Evolutionary conservation across 2,113 vertebrate genomes (phyloP), one percentile per base, ranked within the genome.

Genomic region (Hippotragus niger): DNA sequence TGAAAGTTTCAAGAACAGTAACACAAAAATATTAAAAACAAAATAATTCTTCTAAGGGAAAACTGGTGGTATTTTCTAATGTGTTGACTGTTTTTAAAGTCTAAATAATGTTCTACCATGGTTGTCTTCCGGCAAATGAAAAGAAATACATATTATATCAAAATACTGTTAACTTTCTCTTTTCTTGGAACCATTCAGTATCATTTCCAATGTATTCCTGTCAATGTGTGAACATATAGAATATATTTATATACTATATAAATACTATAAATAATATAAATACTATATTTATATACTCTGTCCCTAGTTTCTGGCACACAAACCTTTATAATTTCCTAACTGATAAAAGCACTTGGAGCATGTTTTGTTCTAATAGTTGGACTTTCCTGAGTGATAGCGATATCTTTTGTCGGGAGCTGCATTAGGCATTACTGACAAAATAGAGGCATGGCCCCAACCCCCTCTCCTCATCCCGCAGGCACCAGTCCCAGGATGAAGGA

Each of bases 11-110:
- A 95, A 89, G 64, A 71, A 96, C 88, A 52, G 4, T 11, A 55
- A 92, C 58, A n/a, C 7, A 62, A 45, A 98, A 96, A 96, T 92
- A 84, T 87, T 91, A 67, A 27, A 58, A 74, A 40, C 67, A 74
- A 40, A 74, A 74, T 40, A 74, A 74, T 23, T 74, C n/a, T 71
- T 36, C 19, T 74, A 74, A 74, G 36, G 21, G 67, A 25, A 74
- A 74, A 74, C 21, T 23, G 67, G 36, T 40, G 11, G 21, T 40
- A 74, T 40, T 80, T 36, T 88, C 19, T 78, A 78, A 78, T 45
- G 25, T 45, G 40, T 21, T 19, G 6, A 31, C 29, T 67, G 10
- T 88, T 97, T 97, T 85, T 29, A 90, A 85, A 90, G 45, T 6
- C 2, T 4, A 94, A 86, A 4, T 16, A 92, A 53, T 60, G 57